Evolutionary conservation across 2,113 vertebrate species (phyloP), one percentile per base, ranked within the genome.

Genomic region (Chaetodon auriga): DNA sequence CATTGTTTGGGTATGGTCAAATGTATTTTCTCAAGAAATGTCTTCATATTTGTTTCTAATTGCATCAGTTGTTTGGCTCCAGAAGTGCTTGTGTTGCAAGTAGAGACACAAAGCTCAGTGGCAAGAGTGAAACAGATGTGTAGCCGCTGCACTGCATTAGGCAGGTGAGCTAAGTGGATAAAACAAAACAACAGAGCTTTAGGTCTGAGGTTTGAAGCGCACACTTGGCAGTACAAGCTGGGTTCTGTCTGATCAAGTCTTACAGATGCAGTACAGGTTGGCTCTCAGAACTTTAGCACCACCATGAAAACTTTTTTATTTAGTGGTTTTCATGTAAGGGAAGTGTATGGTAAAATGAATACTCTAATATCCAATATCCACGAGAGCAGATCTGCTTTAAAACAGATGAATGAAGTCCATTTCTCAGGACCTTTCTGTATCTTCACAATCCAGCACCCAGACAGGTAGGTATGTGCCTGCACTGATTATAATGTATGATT

Each of bases 401-500:
- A 63, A 62, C 10, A 5, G 41, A 15, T n/a, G 46, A 68, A 36
- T 57, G 21, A 54, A 68, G 36, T 58, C 11, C 9, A 80, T 48
- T 76, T 62, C 30, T 69, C 13, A 18, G 61, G 9, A 15, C 51
- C 54, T 41, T 19, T 71, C 5, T 65, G 5, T 55, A 76, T 60
- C 12, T 25, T 75, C 43, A 36, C 23, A 68, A 14, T 7, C 16
- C 15, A 12, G 18, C 15, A 38, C 61, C 25, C 79, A 85, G 89
- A 88, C 82, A 83, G 77, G 54, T 80, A 84, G 68, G 76, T 75
- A 84, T 87, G 72, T 78, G 58, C 35, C 68, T 70, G 64, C 19
- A 25, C 69, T 63, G 73, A 78, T 79, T 76, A 64, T 63, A 51
- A 43, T 75, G 74, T 75, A 46, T 78, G 77, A 89, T 90, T 74